These are phyloP conservation scores for Ictalurus punctatus DNA, from an alignment of 2,113 vertebrate genomes.

Conservation along the genomic window DNA sequence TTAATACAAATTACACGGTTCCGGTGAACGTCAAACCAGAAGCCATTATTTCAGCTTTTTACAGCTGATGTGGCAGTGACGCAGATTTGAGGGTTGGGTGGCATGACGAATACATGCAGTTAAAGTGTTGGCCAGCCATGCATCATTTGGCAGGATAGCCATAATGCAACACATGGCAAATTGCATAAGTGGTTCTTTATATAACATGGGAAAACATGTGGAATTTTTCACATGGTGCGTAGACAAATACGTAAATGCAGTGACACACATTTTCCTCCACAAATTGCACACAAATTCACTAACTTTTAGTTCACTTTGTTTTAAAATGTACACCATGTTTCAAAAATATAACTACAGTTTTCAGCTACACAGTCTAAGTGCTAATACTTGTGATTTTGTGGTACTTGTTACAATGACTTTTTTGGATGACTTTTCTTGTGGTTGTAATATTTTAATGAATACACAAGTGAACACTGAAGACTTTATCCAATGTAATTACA, in stretches of 20 bases:
- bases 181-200: slow-evolving; percentile 22
- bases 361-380: not conserved
- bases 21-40: slow-evolving; percentile 38
- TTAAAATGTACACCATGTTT: not conserved
- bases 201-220: slow-evolving; percentile 6
- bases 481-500: not conserved
- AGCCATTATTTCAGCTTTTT: slow-evolving; percentile 53
- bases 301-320: not conserved
- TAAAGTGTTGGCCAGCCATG: slow-evolving; percentile 47
- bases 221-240: not conserved
- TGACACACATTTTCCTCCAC: not conserved
- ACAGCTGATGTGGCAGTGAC: slow-evolving; percentile 41
- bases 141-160: slow-evolving; percentile 44
- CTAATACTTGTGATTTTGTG: not conserved
- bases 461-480: not conserved
- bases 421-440: not conserved
- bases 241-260: not conserved
- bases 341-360: not conserved
- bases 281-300: not conserved
- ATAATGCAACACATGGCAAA: slow-evolving; percentile 43
- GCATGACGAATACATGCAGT: slow-evolving; percentile 49
- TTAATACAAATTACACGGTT: slow-evolving; percentile 42
- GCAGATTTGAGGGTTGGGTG: slow-evolving; percentile 40
- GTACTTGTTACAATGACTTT: not conserved
- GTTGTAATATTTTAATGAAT: slow-evolving; percentile 11